phyloP scores from a whole-genome alignment of 2,797 vertebrate genomes.

The Lemur catta region DNA sequence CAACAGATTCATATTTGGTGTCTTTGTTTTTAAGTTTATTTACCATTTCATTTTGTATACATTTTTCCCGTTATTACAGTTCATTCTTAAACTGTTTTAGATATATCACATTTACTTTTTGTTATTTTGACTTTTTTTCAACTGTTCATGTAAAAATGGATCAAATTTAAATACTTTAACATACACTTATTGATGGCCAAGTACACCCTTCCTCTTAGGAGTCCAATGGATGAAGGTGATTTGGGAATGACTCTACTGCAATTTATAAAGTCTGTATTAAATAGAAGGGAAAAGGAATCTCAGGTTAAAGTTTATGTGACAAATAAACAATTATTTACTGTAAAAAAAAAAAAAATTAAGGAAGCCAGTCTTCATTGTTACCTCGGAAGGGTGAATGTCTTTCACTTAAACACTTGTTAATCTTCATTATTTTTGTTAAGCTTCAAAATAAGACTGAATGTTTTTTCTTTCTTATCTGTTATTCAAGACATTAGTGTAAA shows the following conservation, averaged over 20 bases:
- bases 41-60: not conserved
- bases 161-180: not conserved
- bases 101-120: not conserved
- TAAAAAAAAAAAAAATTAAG: not conserved
- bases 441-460: not conserved
- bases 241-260: not conserved
- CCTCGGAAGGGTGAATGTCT: not conserved
- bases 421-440: conserved; percentile 47
- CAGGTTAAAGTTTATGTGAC: not conserved
- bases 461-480: conserved; percentile 7
- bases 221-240: not conserved
- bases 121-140: conserved; percentile 46
- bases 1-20: not conserved
- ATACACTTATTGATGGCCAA: too few relatives aligned
- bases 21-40: not conserved
- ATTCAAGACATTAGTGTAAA: not conserved
- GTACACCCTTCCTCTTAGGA: not conserved
- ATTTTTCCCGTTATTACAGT: not conserved
- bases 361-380: not conserved
- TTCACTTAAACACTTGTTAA: conserved; percentile 32
- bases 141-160: conserved; percentile 11
- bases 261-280: not conserved
- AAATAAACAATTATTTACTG: not conserved
- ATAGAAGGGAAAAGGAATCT: not conserved
- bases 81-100: conserved; percentile 1